phyloP scores from a whole-genome alignment of 2,113 vertebrate genomes.

The Sceloporus tristichus region DNA sequence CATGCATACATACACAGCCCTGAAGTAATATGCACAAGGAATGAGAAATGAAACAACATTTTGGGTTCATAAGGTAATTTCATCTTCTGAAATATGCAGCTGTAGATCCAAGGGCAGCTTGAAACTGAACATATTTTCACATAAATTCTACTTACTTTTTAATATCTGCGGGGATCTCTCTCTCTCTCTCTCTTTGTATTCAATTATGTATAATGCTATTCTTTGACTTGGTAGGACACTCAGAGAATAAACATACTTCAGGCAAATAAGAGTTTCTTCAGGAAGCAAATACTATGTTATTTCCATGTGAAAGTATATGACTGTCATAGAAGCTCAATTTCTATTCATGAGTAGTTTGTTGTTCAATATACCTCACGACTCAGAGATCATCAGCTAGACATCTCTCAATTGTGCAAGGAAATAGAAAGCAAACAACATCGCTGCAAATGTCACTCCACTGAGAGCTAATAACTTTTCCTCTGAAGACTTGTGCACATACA shows the following conservation, averaged over 20 bases:
- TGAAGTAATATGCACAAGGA: neutral
- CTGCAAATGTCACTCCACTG: conserved; percentile 27
- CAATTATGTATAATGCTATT: neutral
- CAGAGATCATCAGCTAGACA: conserved; percentile 10
- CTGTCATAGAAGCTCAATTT: conserved; percentile 10
- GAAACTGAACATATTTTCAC: neutral
- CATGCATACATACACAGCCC: neutral
- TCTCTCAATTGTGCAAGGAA: conserved; percentile 28
- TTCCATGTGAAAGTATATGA: conserved; percentile 12
- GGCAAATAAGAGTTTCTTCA: conserved; percentile 3
- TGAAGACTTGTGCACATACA: conserved; percentile 2
- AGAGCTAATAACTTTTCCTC: conserved; percentile 30
- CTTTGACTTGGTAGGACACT: neutral
- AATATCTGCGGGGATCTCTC: neutral
- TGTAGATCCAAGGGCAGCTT: neutral
- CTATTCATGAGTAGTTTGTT: conserved; percentile 41
- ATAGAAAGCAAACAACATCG: conserved; percentile 36
- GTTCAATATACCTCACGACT: conserved; percentile 17
- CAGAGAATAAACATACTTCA: conserved; percentile 15
- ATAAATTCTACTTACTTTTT: conserved; percentile 4
- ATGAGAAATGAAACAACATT: neutral
- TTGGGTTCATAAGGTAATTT: neutral
- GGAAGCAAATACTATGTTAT: conserved; percentile 20
- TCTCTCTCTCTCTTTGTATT: neutral
- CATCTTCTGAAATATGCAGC: neutral